phyloP scores from a whole-genome alignment of 2,888 invertebrate species.

The Bugulina stolonifera region DNA sequence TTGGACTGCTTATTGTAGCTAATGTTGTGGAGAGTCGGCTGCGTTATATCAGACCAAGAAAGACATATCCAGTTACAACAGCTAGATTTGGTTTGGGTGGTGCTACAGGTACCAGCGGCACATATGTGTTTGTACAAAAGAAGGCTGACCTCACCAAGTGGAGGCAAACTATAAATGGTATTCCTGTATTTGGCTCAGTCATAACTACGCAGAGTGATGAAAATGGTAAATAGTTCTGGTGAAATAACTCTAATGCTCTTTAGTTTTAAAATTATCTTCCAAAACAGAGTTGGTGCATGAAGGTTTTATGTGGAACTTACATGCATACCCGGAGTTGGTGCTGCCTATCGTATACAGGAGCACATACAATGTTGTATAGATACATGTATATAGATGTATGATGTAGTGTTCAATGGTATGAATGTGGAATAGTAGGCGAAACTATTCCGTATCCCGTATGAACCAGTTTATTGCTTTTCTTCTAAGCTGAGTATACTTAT shows the following conservation, averaged over 20 bases:
- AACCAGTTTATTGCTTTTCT: too few relatives aligned
- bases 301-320: too few relatives aligned
- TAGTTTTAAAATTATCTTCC: too few relatives aligned
- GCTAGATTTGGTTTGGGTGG: neutral
- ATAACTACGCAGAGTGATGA: neutral
- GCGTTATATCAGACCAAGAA: neutral
- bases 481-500: neutral
- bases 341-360: too few relatives aligned
- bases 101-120: neutral
- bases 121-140: neutral
- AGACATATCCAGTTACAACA: neutral
- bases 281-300: too few relatives aligned
- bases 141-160: constrained; percentile 9
- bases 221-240: constrained; percentile 13
- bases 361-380: too few relatives aligned
- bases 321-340: too few relatives aligned
- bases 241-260: neutral
- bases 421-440: too few relatives aligned
- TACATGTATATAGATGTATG: too few relatives aligned
- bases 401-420: too few relatives aligned
- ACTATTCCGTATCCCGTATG: too few relatives aligned
- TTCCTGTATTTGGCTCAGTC: constrained; percentile 3
- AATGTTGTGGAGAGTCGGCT: neutral
- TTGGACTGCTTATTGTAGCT: too few relatives aligned
- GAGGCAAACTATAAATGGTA: neutral